Evolutionary conservation across 2,113 vertebrate species (phyloP), one percentile per base, ranked within the genome.

Genomic region (Peromyscus polionotus): DNA sequence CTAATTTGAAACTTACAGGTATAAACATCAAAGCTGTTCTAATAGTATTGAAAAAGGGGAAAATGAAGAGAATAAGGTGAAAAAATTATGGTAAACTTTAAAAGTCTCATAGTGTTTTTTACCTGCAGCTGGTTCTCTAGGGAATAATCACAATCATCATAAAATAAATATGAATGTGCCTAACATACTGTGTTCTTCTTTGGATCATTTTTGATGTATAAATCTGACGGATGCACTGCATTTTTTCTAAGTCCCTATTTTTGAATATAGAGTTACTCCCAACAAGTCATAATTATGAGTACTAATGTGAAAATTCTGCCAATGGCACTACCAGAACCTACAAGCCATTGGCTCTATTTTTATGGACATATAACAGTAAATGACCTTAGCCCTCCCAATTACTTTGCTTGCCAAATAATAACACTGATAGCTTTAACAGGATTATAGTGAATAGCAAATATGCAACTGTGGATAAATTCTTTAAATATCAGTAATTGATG

Each of bases 1-100:
- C 22, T 70, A 95, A 93, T 45, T 19, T 51, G 76, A 39, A 93
- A 95, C 59, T 36, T 88, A 36, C 1, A 45, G 39, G 3, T 67
- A 14, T 97, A 54, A 84, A 97, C 93, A 91, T 91, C 88, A 97
- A 96, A 89, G 76, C 7, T 91, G 48, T 90, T 80, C n/a, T 92
- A 93, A 92, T 96, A 94, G 80, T 54, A 67, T 17, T 92, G 48
- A 26, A 28, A 79, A 89, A 91, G 22, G 63, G 33, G 81, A 96
- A 92, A 61, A 6, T 3, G 28, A 20, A 59, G 45, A 48, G 42
- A 87, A 81, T 11, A 72, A 86, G 54, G 22, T 45, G 5, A 88
- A 93, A 86, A 76, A 85, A 86, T 94, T 76, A 63, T 88, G 42
- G 3, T 88, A 88, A 39, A 76, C 70, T 90, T 90, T 93, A 24